A percentile compares a stretch with the other conserved stretches of the same genome.
phyloP scores from a whole-genome alignment of 2,888 invertebrate genomes.

The Cotesia congregata region DNA sequence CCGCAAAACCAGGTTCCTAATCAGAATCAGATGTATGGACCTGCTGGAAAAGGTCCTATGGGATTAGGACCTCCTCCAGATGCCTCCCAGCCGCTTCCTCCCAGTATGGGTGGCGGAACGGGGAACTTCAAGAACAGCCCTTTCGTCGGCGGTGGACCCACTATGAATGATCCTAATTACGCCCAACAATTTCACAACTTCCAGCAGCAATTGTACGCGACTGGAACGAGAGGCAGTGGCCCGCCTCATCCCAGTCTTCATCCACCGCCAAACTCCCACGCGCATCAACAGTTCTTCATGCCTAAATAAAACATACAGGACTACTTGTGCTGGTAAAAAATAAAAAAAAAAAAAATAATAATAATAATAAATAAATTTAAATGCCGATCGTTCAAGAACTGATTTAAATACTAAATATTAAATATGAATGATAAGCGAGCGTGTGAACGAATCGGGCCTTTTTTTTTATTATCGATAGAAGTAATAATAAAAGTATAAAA shows the following conservation, averaged over 20 bases:
- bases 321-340: not conserved
- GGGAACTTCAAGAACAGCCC: conserved; percentile 80
- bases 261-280: conserved; percentile 65
- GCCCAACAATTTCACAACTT: conserved; percentile 96
- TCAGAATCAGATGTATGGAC: conserved; percentile 74
- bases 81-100: conserved; percentile 82
- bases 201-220: conserved; percentile 94
- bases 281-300: conserved; percentile 71
- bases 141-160: conserved; percentile 86
- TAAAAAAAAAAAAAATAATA: conserved; percentile 2
- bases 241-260: conserved; percentile 69
- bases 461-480: conserved; percentile 8
- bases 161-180: conserved; percentile 91
- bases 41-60: conserved; percentile 74
- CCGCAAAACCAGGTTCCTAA: conserved; percentile 57
- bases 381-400: conserved; percentile 25
- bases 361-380: conserved; percentile 22
- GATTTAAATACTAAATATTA: conserved; percentile 5
- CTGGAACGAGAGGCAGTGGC: conserved; percentile 78
- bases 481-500: not conserved
- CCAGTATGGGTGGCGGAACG: conserved; percentile 81
- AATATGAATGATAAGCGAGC: not conserved
- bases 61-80: conserved; percentile 73
- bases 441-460: conserved; percentile 18
- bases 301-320: conserved; percentile 62